phyloP scores from a whole-genome alignment of 2,797 vertebrate genomes.

The Poeciliopsis gracilis region DNA sequence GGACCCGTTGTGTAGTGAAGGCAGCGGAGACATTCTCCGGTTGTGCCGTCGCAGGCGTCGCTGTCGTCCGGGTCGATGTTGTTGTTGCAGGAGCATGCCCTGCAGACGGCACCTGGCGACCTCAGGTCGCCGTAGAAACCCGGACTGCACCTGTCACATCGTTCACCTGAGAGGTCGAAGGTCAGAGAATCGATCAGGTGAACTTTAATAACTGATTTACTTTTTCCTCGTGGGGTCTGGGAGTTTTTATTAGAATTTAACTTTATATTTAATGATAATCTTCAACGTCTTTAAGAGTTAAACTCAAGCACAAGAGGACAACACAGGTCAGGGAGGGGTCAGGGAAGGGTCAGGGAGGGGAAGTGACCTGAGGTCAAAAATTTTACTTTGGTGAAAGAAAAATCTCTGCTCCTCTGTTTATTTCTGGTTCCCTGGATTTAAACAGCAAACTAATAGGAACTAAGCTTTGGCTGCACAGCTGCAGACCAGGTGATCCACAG shows the following conservation, averaged over 20 bases:
- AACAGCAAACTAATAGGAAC: neutral
- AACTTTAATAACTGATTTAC: neutral
- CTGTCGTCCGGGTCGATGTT: constrained; percentile 83
- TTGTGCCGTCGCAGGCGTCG: constrained; percentile 79
- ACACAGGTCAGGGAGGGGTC: neutral
- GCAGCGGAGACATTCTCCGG: constrained; percentile 85
- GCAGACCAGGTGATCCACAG: neutral
- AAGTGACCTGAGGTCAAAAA: neutral
- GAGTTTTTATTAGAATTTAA: neutral
- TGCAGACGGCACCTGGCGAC: constrained; percentile 64
- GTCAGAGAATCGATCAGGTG: neutral
- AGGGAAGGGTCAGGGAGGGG: neutral
- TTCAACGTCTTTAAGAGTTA: neutral
- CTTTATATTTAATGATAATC: neutral
- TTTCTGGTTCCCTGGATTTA: neutral
- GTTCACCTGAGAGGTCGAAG: constrained; percentile 72
- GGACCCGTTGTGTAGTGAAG: constrained; percentile 84
- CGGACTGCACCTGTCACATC: constrained; percentile 81
- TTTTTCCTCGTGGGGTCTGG: neutral
- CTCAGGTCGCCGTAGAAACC: constrained; percentile 84
- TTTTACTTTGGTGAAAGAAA: neutral
- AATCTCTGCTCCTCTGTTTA: neutral
- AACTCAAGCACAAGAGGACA: neutral
- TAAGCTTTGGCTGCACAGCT: neutral
- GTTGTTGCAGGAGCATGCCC: constrained; percentile 84